Conservation (phyloP, 2,113 vertebrate genomes). For the Ciconia maguari region DNA sequence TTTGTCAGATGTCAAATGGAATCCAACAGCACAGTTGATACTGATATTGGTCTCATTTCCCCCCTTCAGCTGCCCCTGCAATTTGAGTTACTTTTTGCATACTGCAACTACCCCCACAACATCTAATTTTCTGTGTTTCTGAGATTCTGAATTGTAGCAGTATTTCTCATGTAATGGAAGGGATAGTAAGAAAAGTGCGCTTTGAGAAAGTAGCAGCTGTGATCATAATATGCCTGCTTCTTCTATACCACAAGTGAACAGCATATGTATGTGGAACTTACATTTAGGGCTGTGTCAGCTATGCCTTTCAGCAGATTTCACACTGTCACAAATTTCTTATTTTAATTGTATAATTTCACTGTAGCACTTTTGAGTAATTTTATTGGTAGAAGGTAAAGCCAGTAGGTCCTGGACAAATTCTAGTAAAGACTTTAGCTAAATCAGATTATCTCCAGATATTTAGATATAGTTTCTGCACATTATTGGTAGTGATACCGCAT, state of each 20-base stretch:
- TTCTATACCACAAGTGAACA: background rate
- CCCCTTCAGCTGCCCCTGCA: fast-evolving
- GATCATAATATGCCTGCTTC: background rate
- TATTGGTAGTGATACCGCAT: background rate
- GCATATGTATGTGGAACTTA: background rate
- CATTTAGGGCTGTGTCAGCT: background rate
- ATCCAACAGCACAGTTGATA: background rate
- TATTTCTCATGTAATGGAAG: background rate
- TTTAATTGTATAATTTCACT: background rate
- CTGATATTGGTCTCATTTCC: background rate
- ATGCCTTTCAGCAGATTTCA: background rate
- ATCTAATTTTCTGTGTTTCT: background rate
- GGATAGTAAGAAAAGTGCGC: background rate
- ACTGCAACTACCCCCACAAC: fast-evolving
- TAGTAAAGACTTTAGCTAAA: background rate
- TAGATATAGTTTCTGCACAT: background rate
- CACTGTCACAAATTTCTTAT: background rate
- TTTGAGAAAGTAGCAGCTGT: background rate
- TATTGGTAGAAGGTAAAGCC: background rate
- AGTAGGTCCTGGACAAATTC: background rate
- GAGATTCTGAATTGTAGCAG: background rate
- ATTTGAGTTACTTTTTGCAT: background rate
- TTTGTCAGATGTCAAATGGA: background rate
- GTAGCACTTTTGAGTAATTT: background rate
- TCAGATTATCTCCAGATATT: background rate